Evolutionary conservation across 2,113 vertebrate species (phyloP).

Genomic region (Perognathus longimembris): DNA sequence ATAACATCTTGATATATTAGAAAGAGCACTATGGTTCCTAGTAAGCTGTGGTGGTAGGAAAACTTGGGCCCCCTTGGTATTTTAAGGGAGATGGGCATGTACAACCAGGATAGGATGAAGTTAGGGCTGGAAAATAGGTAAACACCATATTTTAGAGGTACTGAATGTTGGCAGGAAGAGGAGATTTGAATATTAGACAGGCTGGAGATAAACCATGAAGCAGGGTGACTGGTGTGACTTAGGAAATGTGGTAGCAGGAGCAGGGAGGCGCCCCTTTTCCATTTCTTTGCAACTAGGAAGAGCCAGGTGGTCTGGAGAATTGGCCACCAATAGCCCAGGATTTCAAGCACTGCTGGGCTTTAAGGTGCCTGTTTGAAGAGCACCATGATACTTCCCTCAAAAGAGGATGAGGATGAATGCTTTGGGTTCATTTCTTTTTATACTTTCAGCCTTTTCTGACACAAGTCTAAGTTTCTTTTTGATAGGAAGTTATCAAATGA

Average conservation of each 20-base stretch:
- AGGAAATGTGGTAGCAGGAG: background rate
- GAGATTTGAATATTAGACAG: background rate
- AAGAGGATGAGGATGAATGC: background rate
- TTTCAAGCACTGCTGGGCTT: background rate
- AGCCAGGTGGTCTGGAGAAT: background rate
- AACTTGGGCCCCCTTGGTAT: background rate
- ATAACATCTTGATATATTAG: background rate
- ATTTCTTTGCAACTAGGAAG: background rate
- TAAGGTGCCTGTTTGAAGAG: background rate
- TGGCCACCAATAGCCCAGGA: background rate
- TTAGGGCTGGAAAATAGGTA: too few species aligned
- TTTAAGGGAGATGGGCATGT: background rate
- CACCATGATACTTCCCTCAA: accelerated
- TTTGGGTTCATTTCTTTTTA: background rate
- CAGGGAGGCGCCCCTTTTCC: background rate
- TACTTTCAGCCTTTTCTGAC: background rate
- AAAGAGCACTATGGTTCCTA: background rate
- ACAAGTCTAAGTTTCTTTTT: background rate
- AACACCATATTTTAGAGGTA: background rate
- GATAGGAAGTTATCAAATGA: background rate
- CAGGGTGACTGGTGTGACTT: background rate
- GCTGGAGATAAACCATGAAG: background rate
- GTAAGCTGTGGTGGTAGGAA: background rate
- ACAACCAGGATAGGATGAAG: too few species aligned
- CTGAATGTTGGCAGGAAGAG: background rate